Conservation (phyloP, 2,888 invertebrate species). For the Cryptocephalus primarius region DNA sequence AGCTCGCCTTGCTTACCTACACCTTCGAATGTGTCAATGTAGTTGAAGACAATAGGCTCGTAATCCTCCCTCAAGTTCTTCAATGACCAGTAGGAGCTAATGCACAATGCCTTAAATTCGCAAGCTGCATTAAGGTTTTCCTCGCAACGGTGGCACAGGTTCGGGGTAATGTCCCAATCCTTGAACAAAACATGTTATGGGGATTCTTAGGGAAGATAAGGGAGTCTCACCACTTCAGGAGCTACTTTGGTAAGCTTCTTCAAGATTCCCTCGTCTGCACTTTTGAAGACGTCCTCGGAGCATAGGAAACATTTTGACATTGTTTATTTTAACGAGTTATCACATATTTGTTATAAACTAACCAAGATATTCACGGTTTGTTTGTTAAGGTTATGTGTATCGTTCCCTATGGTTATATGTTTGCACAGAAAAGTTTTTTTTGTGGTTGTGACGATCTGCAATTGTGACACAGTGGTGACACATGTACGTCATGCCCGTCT, state of each 20-base stretch:
- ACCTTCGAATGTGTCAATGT: no score
- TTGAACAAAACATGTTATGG: slow-evolving; percentile 1
- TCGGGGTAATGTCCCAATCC: slow-evolving; percentile 20
- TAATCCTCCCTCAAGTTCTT: slow-evolving; percentile 4
- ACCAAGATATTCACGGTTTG: no score
- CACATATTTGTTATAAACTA: no score
- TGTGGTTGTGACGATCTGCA: no score
- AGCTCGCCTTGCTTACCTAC: neutral
- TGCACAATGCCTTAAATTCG: slow-evolving; percentile 24
- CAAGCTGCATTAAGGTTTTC: slow-evolving; percentile 20
- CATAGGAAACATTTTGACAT: no score
- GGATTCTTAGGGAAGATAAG: neutral
- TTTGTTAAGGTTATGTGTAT: no score
- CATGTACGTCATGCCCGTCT: no score
- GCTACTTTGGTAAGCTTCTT: slow-evolving; percentile 21
- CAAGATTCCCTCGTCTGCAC: slow-evolving; percentile 8
- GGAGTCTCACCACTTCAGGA: slow-evolving; percentile 24
- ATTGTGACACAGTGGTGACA: no score
- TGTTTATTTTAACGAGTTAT: no score
- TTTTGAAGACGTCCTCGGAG: slow-evolving; percentile 4
- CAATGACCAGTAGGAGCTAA: slow-evolving; percentile 17
- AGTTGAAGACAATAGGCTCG: no score
- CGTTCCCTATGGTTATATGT: no score
- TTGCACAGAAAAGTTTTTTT: no score
- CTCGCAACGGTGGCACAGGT: slow-evolving; percentile 20